A percentile compares a stretch with the other conserved stretches of the same genome.
phyloP scores from a whole-genome alignment of 1,140 invertebrate species.

The Brachionus calyciflorus region DNA sequence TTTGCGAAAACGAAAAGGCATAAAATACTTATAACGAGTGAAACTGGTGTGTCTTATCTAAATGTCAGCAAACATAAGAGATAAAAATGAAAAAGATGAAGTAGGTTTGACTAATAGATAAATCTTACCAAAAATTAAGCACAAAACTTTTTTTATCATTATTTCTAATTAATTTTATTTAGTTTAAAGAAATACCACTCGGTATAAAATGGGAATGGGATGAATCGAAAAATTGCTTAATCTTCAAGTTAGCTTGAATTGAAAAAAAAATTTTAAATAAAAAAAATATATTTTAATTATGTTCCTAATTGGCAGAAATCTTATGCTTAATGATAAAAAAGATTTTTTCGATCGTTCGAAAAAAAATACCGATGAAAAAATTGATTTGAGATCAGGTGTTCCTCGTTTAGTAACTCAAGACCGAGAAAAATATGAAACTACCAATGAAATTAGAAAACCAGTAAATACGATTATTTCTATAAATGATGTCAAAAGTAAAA shows the following conservation, averaged over 20 bases:
- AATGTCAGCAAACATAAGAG: conserved; percentile 42
- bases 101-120: background rate
- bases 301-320: background rate
- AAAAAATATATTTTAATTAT: background rate
- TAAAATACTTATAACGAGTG: background rate
- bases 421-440: background rate
- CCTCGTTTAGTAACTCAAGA: conserved; percentile 31
- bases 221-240: conserved; percentile 3
- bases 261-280: too few relatives aligned
- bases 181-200: conserved; percentile 21
- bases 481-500: conserved; percentile 45
- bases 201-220: conserved; percentile 47
- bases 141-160: too few relatives aligned
- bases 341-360: conserved; percentile 28
- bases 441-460: background rate
- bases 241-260: conserved; percentile 20
- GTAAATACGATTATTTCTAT: conserved; percentile 15
- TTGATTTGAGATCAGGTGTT: conserved; percentile 34
- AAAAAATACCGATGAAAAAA: conserved; percentile 41
- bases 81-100: conserved; percentile 26
- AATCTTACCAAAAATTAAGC: background rate
- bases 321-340: conserved; percentile 33
- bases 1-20: background rate
- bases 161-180: background rate
- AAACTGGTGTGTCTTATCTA: background rate